Base-by-base conservation (phyloP, 1,140 invertebrate species). In the Polypedilum vanderplanki region DNA sequence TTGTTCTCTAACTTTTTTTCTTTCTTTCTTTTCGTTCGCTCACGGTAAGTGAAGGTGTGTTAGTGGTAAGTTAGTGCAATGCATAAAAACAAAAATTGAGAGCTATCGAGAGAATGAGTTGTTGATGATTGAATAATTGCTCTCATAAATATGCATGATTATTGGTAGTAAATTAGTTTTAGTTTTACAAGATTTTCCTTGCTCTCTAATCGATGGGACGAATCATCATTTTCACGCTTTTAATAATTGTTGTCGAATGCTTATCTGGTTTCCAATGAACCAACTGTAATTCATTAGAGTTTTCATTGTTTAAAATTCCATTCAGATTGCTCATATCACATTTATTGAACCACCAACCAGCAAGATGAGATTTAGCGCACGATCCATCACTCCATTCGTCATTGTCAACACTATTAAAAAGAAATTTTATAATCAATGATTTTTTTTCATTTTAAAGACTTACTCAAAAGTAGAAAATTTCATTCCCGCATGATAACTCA, bases 391-490 rank as follows among this genome's bases (percentile, higher is more conserved):
- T 83, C 81, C 87, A 89, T 9, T 86, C 85, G 78, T 93, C 91
- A 78, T 92, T 90, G 79, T 93, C 91, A 18, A 84, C 46, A 57
- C 46, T 57, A 12, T 57, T 57, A 15, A n/a, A 57, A 3, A 57
- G 46, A 57, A 15, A 57, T 12, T 33, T 33, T 3, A 33, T 1
- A 33, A 5, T 33, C 24, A 33, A 33, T 33, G 5, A 33, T 3
- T 3, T 33, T 33, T n/a, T 33, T 33, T 33, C 24, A 33, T 33
- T 33, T 3, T 57, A 15, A 57, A 20, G 9, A 70, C 65, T 70
- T 22, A 70, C 65, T 93, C 91, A 41, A 84, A 83, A 0, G 91
- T 91, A 46, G 89, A 91, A 80, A 92, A 93, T 79, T 87, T 87
- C 79, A 88, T 87, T 0, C 88, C 88, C 22, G 90, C 88, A 78